phyloP scores from a whole-genome alignment of 1,140 invertebrate species.

The Linepithema humile region DNA sequence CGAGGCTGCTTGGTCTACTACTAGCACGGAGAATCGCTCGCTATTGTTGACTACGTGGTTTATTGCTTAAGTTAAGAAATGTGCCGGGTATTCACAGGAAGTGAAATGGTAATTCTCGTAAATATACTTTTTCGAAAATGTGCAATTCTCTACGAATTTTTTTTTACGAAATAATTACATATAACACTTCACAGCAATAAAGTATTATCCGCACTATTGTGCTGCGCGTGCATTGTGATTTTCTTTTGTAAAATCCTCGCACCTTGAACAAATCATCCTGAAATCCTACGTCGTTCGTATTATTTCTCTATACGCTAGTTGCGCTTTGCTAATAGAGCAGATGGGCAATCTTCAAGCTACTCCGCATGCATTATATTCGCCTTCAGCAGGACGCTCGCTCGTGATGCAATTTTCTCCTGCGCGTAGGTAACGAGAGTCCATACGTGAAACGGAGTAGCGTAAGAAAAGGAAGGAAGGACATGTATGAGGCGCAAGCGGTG shows the following conservation, averaged over 20 bases:
- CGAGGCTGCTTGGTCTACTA: constrained; percentile 57
- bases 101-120: neutral
- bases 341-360: constrained; percentile 37
- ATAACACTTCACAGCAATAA: neutral
- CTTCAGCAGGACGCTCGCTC: constrained; percentile 7
- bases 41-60: constrained; percentile 52
- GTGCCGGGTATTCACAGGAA: neutral
- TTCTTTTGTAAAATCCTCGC: neutral
- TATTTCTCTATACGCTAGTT: neutral
- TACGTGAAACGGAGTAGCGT: constrained; percentile 36
- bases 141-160: neutral
- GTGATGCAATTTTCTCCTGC: constrained; percentile 60
- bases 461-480: constrained; percentile 10
- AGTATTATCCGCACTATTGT: neutral
- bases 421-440: constrained; percentile 47
- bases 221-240: too few relatives aligned
- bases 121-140: neutral
- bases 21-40: constrained; percentile 37
- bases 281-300: neutral
- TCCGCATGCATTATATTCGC: constrained; percentile 29
- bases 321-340: neutral
- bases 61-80: constrained; percentile 21
- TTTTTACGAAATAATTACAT: neutral
- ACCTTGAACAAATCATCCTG: neutral
- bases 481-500: constrained; percentile 37